phyloP scores from a whole-genome alignment of 2,113 vertebrate genomes.

The Marcusenius ussheri region DNA sequence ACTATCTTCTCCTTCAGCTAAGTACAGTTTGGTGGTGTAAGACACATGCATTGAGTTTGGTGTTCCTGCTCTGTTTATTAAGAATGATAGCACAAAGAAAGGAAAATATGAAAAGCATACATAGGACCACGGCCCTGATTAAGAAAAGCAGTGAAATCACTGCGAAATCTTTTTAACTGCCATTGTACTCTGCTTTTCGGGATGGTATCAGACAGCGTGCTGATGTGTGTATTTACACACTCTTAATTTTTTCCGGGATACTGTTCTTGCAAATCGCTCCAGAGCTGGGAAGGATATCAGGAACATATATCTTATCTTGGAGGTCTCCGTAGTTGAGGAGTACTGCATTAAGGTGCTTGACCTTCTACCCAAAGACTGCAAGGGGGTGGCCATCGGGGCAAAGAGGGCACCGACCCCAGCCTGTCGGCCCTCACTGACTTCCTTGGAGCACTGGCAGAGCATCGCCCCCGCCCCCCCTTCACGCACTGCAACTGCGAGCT shows the following conservation, averaged over 20 bases:
- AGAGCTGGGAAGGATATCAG: not conserved
- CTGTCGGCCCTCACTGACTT: conserved; percentile 72
- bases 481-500: conserved; percentile 81
- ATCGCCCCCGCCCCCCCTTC: conserved; percentile 23
- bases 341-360: not conserved
- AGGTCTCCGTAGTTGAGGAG: not conserved
- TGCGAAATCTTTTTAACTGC: not conserved
- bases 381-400: not conserved
- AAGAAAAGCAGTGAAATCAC: not conserved
- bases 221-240: no score
- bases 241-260: not conserved
- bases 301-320: not conserved
- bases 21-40: not conserved
- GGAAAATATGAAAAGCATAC: not conserved
- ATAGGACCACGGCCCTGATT: not conserved
- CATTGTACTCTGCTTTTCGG: not conserved
- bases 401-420: conserved; percentile 66
- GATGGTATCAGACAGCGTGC: not conserved
- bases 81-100: not conserved
- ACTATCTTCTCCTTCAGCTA: not conserved
- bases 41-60: not conserved
- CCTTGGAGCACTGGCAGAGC: conserved; percentile 69
- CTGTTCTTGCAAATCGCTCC: not conserved
- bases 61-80: not conserved
- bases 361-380: not conserved